Conservation (phyloP, 2,113 vertebrate species). For the Pycnonotus jocosus region DNA sequence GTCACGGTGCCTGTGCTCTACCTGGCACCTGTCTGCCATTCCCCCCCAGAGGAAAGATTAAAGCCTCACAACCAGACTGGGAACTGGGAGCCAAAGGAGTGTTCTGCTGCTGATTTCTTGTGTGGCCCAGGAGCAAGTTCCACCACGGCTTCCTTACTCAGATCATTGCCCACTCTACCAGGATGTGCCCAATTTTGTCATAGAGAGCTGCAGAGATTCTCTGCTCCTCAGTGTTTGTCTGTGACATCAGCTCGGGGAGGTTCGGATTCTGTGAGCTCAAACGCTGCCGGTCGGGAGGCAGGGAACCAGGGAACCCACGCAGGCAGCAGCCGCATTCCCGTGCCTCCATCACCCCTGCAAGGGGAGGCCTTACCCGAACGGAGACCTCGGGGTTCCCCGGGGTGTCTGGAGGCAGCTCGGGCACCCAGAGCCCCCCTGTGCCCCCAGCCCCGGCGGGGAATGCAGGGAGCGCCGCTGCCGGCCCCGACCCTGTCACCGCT, state of each 20-base stretch:
- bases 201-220: neutral
- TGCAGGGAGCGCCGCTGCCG: neutral
- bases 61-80: neutral
- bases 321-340: neutral
- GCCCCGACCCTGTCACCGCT: neutral
- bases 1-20: neutral
- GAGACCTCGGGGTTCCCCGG: too few relatives aligned
- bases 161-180: neutral
- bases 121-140: neutral
- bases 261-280: accelerated
- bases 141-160: neutral
- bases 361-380: accelerated
- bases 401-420: neutral
- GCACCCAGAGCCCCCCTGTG: neutral
- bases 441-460: neutral
- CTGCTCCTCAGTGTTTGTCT: neutral
- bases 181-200: neutral
- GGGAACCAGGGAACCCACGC: accelerated
- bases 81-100: neutral
- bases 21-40: neutral
- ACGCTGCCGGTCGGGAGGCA: accelerated
- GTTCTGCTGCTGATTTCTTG: neutral
- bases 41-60: neutral
- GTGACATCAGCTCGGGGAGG: neutral
- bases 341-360: neutral